These are phyloP conservation scores for Galeruca laticollis DNA, from an alignment of 2,888 invertebrate genomes.

Conservation along the genomic window DNA sequence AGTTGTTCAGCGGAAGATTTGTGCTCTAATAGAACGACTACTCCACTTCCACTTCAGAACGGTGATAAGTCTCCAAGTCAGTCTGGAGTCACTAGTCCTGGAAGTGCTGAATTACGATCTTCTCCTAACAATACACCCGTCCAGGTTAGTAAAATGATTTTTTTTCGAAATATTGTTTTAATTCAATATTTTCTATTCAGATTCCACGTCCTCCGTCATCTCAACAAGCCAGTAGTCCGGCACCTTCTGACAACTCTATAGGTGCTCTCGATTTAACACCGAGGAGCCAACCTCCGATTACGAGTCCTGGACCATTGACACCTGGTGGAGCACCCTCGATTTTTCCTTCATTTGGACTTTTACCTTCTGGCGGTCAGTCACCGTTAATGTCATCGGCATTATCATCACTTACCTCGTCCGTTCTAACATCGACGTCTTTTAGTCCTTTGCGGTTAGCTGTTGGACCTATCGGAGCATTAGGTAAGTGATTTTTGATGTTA, in stretches of 20 bases:
- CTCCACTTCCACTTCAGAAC: constrained; percentile 66
- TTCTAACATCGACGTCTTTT: constrained; percentile 86
- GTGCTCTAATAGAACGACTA: constrained; percentile 61
- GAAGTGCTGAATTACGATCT: constrained; percentile 63
- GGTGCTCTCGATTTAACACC: constrained; percentile 74
- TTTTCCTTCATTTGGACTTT: constrained; percentile 70
- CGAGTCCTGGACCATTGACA: constrained; percentile 59
- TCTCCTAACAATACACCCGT: constrained; percentile 64
- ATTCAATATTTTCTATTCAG: constrained; percentile 50
- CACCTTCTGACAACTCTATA: constrained; percentile 69
- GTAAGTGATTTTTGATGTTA: constrained; percentile 39
- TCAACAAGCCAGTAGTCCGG: constrained; percentile 64
- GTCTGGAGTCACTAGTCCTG: constrained; percentile 64
- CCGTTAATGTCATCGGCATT: constrained; percentile 83
- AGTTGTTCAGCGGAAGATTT: constrained; percentile 67
- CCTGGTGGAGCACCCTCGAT: constrained; percentile 63
- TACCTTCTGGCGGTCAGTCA: constrained; percentile 73
- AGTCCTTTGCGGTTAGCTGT: constrained; percentile 89
- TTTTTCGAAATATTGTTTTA: not conserved
- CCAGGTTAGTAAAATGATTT: constrained; percentile 57
- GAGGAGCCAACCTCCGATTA: constrained; percentile 58
- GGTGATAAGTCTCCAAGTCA: constrained; percentile 68
- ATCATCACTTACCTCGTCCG: constrained; percentile 84
- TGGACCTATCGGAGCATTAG: constrained; percentile 69
- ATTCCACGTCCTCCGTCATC: constrained; percentile 67